These are phyloP conservation scores for Pollenia angustigena DNA, from an alignment of 2,888 invertebrate genomes.

Conservation along the genomic window DNA sequence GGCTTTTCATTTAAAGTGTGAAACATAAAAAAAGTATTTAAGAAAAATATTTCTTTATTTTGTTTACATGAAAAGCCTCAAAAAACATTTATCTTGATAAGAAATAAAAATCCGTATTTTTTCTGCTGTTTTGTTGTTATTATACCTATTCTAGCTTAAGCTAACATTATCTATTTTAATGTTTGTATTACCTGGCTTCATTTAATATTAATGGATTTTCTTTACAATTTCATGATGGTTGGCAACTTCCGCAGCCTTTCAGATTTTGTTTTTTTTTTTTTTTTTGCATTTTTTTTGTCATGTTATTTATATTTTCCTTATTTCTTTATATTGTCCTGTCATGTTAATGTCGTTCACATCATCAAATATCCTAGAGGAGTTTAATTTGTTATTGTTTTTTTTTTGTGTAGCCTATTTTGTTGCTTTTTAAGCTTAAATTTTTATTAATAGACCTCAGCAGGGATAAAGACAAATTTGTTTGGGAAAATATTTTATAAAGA, in stretches of 20 bases:
- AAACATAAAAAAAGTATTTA: constrained; percentile 46
- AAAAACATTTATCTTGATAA: constrained; percentile 70
- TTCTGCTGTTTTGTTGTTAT: constrained; percentile 34
- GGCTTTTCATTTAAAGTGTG: constrained; percentile 43
- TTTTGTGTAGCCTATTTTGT: constrained; percentile 17
- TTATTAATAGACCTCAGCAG: constrained; percentile 68
- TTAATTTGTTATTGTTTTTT: constrained; percentile 28
- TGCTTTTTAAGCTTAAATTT: constrained; percentile 30
- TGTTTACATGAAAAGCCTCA: constrained; percentile 48
- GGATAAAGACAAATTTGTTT: constrained; percentile 51
- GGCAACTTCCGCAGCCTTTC: constrained; percentile 68
- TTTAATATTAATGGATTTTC: constrained; percentile 74
- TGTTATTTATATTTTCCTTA: constrained; percentile 43
- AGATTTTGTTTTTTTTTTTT: constrained; percentile 6
- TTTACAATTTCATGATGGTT: constrained; percentile 60
- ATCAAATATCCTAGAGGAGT: constrained; percentile 71
- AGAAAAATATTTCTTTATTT: constrained; percentile 24
- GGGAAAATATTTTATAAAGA: background rate
- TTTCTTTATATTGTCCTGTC: constrained; percentile 70
- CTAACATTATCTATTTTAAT: constrained; percentile 73
- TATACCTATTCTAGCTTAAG: constrained; percentile 56
- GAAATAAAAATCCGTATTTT: constrained; percentile 25
- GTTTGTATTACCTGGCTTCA: constrained; percentile 73
- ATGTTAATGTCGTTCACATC: constrained; percentile 73
- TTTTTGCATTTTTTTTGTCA: constrained; percentile 42